Evolutionary conservation across 2,113 vertebrate species (phyloP), one percentile per base, ranked within the genome.

Genomic region (Hystrix brachyura): DNA sequence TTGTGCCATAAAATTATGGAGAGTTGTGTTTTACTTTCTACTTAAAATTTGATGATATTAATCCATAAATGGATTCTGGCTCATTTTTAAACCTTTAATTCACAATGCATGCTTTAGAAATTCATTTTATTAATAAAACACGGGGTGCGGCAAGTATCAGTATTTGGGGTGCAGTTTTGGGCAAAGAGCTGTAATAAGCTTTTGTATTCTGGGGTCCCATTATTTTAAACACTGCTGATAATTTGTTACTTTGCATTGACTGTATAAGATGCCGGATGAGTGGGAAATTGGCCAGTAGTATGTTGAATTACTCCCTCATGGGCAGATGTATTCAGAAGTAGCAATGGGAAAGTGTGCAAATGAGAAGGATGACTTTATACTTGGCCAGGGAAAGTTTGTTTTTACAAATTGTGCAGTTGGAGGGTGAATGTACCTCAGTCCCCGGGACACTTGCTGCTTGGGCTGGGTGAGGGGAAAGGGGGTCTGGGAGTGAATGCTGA

Each of bases 11-110:
- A 92, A 81, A 2, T 92, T 72, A 51, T 93, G 71, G 46, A 29
- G 95, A 95, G 48, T 65, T 72, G 32, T 82, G 0, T 97, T 97
- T 97, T 95, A 69, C 93, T 89, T 97, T 84, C 0, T n/a, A 92
- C 94, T 96, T 94, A 78, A 98, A 97, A 91, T 1, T 43, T 96
- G 90, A 72, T 96, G 2, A 1, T 10, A 82, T 94, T 94, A 64
- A 93, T 84, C 60, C 86, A 27, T 57, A 29, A 93, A 8, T 3
- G 0, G 48, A 92, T 97, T 93, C 84, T 23, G 48, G 11, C 60
- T 80, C 43, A 81, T 67, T 96, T 97, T 29, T 87, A 87, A 93
- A 95, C 87, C 88, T 94, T 94, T 48, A 78, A 97, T 59, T 85
- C 53, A 91, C 15, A 91, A n/a, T 80, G 84, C 17, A 43, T 93